phyloP scores from a whole-genome alignment of 2,888 invertebrate species.

The Choristoneura rosaceana region DNA sequence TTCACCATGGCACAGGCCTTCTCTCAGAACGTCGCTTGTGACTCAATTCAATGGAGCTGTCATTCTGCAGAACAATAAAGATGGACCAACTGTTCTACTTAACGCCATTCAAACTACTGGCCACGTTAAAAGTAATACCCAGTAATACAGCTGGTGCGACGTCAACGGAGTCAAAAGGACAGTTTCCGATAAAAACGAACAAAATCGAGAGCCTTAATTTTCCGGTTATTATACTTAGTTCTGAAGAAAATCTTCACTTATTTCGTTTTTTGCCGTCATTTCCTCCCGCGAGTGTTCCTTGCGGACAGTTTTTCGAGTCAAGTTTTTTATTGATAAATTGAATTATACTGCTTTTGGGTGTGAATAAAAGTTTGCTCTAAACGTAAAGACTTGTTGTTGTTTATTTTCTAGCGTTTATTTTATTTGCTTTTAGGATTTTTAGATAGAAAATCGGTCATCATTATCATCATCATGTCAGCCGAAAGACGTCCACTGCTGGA shows the following conservation, averaged over 20 bases:
- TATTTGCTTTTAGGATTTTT: too few species aligned
- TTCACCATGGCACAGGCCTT: too few species aligned
- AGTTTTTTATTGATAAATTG: constrained; percentile 40
- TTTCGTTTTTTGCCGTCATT: constrained; percentile 60
- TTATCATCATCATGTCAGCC: too few species aligned
- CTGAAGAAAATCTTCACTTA: constrained; percentile 42
- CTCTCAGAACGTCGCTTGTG: too few species aligned
- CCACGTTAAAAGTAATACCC: constrained; percentile 22
- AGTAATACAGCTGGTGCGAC: constrained; percentile 20
- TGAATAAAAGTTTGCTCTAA: constrained; percentile 24
- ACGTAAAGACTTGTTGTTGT: not conserved
- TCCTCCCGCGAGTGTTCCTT: constrained; percentile 59
- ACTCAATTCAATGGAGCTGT: not conserved
- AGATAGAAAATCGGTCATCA: too few species aligned
- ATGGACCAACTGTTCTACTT: not conserved
- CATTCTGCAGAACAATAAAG: not conserved
- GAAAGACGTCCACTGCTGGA: too few species aligned
- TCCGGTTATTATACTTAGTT: constrained; percentile 63
- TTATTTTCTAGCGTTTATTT: too few species aligned
- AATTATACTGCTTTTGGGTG: constrained; percentile 18
- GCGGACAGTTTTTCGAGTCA: constrained; percentile 57
- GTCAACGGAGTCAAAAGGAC: constrained; percentile 46
- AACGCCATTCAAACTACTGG: constrained; percentile 3
- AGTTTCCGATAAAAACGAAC: constrained; percentile 62
- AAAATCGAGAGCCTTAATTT: constrained; percentile 75